Evolutionary conservation across 2,797 vertebrate species (phyloP).

Genomic region (Cossypha niveicapilla): DNA sequence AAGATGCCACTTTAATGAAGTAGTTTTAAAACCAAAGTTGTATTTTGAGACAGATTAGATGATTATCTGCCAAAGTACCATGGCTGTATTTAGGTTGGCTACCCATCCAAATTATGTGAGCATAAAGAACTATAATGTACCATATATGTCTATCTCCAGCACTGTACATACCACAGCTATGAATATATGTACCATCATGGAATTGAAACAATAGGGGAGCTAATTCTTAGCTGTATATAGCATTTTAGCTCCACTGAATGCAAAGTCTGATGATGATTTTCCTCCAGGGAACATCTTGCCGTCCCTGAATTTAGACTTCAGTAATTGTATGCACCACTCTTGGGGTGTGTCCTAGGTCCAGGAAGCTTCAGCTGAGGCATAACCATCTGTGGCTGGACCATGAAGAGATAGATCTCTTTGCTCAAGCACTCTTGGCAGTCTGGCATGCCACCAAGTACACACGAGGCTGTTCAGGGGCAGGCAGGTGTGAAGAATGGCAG

Average conservation of each 20-base stretch:
- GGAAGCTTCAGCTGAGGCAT: neutral
- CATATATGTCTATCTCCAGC: slow-evolving; percentile 54
- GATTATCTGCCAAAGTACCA: neutral
- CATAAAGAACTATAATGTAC: neutral
- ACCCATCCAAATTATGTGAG: neutral
- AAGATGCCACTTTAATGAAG: slow-evolving; percentile 27
- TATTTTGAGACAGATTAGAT: slow-evolving; percentile 23
- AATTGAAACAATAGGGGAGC: neutral
- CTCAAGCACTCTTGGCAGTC: accelerated
- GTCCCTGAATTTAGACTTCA: neutral
- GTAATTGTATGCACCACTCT: neutral
- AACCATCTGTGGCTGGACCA: neutral
- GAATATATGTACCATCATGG: neutral
- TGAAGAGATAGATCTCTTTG: neutral
- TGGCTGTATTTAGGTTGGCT: slow-evolving; percentile 11
- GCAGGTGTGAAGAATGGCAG: neutral
- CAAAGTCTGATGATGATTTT: neutral
- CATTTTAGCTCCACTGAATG: neutral
- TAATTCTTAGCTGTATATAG: slow-evolving; percentile 24
- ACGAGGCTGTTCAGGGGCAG: neutral
- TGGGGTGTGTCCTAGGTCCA: neutral
- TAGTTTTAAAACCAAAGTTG: neutral
- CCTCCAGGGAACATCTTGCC: neutral
- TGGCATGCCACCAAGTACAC: neutral
- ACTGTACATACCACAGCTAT: slow-evolving; percentile 44